Conservation (phyloP, 2,113 vertebrate species). For the Pluvialis apricaria region DNA sequence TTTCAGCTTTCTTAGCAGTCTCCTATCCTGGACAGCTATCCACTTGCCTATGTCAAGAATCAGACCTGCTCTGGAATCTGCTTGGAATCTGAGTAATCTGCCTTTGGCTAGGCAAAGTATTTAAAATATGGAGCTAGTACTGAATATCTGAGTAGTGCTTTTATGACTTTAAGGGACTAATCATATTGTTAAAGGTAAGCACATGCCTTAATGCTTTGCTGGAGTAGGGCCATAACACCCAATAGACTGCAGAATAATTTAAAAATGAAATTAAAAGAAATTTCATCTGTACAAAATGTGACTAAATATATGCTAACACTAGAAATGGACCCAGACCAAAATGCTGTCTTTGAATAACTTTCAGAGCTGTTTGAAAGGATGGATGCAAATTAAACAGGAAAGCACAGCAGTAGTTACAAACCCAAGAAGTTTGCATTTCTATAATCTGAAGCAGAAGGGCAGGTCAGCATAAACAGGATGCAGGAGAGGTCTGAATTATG, state of each 20-base stretch:
- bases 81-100: background rate
- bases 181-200: background rate
- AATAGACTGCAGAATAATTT: background rate
- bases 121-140: background rate
- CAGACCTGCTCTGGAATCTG: background rate
- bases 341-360: background rate
- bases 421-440: background rate
- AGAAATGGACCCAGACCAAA: background rate
- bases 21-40: background rate
- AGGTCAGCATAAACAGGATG: background rate
- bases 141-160: background rate
- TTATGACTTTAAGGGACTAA: background rate
- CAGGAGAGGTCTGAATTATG: background rate
- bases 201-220: background rate
- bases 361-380: background rate
- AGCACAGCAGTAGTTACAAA: background rate
- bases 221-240: background rate
- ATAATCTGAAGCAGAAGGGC: background rate
- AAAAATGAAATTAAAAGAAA: background rate
- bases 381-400: background rate
- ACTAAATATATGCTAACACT: background rate
- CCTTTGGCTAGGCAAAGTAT: background rate
- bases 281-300: background rate
- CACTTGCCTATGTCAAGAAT: background rate
- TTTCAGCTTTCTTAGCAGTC: background rate